phyloP scores from a whole-genome alignment of 2,113 vertebrate genomes.

The Oncorhynchus tshawytscha region DNA sequence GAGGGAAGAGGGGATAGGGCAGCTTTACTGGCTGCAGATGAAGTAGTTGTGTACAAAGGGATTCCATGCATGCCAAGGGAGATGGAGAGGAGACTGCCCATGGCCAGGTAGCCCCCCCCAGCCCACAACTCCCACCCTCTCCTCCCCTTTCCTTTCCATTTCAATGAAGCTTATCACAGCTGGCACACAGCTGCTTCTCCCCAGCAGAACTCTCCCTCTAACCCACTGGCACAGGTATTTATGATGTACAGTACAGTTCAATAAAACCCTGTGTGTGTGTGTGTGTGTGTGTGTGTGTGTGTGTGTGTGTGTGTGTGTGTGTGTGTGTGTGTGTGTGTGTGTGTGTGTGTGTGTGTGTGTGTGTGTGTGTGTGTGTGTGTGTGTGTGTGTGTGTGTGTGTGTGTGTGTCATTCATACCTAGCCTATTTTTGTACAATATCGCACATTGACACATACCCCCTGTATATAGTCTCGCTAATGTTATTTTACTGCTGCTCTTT shows the following conservation, averaged over 20 bases:
- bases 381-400: not conserved
- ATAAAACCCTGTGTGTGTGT: conserved; percentile 14
- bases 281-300: not conserved
- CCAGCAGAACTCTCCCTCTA: conserved; percentile 19
- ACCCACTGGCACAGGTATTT: conserved; percentile 20
- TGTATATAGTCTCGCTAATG: too few relatives aligned
- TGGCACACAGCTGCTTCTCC: conserved; percentile 55
- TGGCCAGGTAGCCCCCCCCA: conserved; percentile 54
- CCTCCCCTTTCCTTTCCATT: conserved; percentile 28
- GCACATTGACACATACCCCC: not conserved
- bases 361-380: not conserved
- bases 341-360: not conserved
- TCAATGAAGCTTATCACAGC: conserved; percentile 46
- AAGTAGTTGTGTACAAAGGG: conserved; percentile 61
- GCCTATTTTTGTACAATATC: not conserved
- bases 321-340: too few relatives aligned
- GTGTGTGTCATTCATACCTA: not conserved
- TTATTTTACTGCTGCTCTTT: too few relatives aligned
- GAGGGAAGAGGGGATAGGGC: conserved; percentile 17
- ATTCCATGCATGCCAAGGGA: conserved; percentile 59
- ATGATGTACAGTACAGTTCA: conserved; percentile 13
- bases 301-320: not conserved
- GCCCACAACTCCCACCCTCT: conserved; percentile 17
- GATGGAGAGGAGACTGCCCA: conserved; percentile 38
- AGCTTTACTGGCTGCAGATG: conserved; percentile 51